phyloP scores from a whole-genome alignment of 2,113 vertebrate genomes.

The Axis porcinus region DNA sequence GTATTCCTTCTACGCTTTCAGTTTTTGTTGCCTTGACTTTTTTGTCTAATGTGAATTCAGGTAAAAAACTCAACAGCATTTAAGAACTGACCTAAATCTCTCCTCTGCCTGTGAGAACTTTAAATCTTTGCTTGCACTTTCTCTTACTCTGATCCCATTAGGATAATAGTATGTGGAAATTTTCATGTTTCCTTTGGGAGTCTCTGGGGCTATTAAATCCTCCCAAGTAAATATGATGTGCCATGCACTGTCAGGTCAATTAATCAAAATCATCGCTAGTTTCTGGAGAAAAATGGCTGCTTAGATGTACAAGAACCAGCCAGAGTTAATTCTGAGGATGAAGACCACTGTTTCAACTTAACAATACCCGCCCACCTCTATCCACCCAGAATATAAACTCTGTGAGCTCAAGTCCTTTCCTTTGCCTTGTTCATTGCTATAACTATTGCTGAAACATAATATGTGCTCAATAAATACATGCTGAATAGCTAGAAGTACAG shows the following conservation, averaged over 20 bases:
- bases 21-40: background rate
- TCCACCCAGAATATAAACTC: background rate
- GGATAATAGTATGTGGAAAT: conserved; percentile 45
- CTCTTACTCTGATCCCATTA: conserved; percentile 46
- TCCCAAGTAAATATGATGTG: conserved; percentile 66
- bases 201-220: conserved; percentile 60
- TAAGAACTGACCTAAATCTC: background rate
- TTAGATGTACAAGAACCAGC: conserved; percentile 20
- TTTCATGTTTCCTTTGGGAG: conserved; percentile 65
- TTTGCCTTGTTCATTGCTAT: background rate
- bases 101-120: background rate
- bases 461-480: background rate
- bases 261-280: conserved; percentile 58
- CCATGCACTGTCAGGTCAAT: conserved; percentile 69
- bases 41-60: background rate
- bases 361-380: background rate
- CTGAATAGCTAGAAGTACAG: background rate
- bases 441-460: background rate
- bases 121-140: background rate
- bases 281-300: conserved; percentile 35
- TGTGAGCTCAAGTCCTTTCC: background rate
- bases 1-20: background rate
- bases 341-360: conserved; percentile 40
- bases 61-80: background rate
- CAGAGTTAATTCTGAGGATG: conserved; percentile 41